Conservation (phyloP, 2,888 invertebrate species). For the Netelia inedita region DNA sequence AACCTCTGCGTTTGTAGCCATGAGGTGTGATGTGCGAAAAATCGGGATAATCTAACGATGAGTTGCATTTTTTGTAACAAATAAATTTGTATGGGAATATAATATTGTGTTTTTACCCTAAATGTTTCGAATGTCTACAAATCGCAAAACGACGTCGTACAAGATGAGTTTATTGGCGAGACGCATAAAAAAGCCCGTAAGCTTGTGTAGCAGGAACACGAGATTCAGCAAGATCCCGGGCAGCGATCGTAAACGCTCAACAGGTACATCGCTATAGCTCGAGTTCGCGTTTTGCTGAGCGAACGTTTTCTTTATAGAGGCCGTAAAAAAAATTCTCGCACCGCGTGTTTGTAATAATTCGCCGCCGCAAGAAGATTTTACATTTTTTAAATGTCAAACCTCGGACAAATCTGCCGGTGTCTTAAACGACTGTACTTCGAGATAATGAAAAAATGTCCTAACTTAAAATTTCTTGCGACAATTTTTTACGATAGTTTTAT, state of each 20-base stretch:
- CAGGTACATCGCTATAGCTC: slow-evolving; percentile 27
- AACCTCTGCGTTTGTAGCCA: neutral
- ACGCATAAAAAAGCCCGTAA: neutral
- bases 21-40: no score
- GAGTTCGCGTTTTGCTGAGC: neutral
- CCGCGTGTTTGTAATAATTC: neutral
- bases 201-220: neutral
- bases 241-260: slow-evolving; percentile 42
- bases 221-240: neutral
- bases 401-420: no score
- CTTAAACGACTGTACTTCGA: no score
- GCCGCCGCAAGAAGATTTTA: neutral
- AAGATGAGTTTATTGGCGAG: neutral
- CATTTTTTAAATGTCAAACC: no score
- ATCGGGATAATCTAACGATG: no score
- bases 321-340: slow-evolving; percentile 7
- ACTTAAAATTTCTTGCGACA: no score
- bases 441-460: no score
- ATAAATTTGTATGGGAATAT: no score
- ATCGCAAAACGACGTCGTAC: neutral
- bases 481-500: no score
- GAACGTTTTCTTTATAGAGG: neutral
- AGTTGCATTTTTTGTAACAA: no score
- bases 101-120: no score
- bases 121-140: neutral